These are phyloP conservation scores for Zaprionus gabonicus DNA, from an alignment of 1,140 invertebrate species.

Conservation along the genomic window DNA sequence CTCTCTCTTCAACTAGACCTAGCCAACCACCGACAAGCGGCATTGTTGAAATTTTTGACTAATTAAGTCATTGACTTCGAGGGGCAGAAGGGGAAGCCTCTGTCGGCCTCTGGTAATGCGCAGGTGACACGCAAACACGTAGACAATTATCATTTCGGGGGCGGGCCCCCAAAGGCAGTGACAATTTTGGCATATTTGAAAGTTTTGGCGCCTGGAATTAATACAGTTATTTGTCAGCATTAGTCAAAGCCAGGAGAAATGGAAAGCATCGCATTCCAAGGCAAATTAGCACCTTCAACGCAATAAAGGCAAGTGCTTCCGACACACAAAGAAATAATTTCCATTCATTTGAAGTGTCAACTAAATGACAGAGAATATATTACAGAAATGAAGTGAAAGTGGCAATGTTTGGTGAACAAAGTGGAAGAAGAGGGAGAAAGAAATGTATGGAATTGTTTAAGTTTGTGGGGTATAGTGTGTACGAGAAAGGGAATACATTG, in stretches of 20 bases:
- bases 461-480: neutral
- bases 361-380: neutral
- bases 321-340: neutral
- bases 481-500: neutral
- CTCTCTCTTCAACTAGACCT: too few species aligned
- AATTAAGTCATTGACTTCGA: slow-evolving; percentile 65
- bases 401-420: neutral
- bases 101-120: slow-evolving; percentile 47
- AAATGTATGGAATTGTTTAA: neutral
- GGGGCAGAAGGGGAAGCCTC: neutral
- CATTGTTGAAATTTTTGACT: slow-evolving; percentile 71
- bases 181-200: slow-evolving; percentile 68
- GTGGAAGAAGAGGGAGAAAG: neutral
- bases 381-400: neutral
- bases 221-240: slow-evolving; percentile 64
- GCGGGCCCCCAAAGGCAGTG: slow-evolving; percentile 39
- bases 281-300: slow-evolving; percentile 62
- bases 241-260: slow-evolving; percentile 30
- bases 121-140: slow-evolving; percentile 72
- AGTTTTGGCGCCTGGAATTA: slow-evolving; percentile 65
- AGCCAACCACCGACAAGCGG: slow-evolving; percentile 4
- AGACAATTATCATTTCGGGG: slow-evolving; percentile 68
- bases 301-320: slow-evolving; percentile 24
- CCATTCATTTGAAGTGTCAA: neutral
- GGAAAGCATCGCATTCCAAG: slow-evolving; percentile 50